Base-by-base conservation (phyloP, 1,140 invertebrate genomes). In the Neuroterus valhalla region DNA sequence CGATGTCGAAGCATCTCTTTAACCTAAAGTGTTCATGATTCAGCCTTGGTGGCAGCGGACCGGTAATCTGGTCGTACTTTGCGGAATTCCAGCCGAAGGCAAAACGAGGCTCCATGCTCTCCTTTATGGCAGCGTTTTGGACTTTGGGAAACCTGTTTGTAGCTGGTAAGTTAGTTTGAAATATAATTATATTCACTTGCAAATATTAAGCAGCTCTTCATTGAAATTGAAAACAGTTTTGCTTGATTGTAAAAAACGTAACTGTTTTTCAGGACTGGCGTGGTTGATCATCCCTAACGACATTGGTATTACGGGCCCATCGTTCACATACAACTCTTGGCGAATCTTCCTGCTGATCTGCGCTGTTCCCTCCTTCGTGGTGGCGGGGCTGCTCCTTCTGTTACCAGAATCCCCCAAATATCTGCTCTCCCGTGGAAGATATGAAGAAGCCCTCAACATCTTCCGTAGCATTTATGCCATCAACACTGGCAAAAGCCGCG, bases 11-110 rank as follows among this genome's bases (percentile, higher is more conserved):
- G 3, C 8, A 38, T 38, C 12, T 52, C 21, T 23, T 19, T 23
- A 52, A 23, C 6, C 19, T 21, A 11, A 19, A 6, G 8, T 46
- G 46, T 38, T 43, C 38, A 69, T 11, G 12, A 66, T 88, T 38
- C 84, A 98, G 97, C 55, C 93, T 98, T 79, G 97, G 97, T 77
- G 97, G 97, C 69, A 98, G 96, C 85, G 96, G 97, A 84, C 97
- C 97, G 71, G 96, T 98, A 55, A 97, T 98, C 85, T 98, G 97
- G 95, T 96, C 96, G 2, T 98, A 98, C 87, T 98, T 97, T 90
- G 95, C 96, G 46, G 97, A 98, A 90, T 98, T 98, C 89, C 96
- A 98, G 87, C 96, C 96, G 21, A 96, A 97, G 89, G 91, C 94
- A 46, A 95, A 95, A 83, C 92, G 97, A 79, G 97, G 97, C 38